Base-by-base conservation (phyloP, 2,888 invertebrate genomes). In the Oligia latruncula region DNA sequence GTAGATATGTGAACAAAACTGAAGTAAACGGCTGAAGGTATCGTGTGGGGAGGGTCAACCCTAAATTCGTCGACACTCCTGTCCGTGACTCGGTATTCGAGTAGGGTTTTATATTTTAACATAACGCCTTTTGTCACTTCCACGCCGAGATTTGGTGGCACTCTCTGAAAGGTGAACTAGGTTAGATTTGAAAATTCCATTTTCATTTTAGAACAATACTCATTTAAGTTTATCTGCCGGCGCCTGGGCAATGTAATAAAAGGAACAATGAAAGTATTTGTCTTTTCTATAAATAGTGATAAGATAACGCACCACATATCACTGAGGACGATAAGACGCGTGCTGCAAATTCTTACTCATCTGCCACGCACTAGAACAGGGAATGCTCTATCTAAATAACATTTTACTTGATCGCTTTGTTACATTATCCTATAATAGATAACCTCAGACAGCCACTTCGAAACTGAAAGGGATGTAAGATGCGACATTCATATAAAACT, bases 301-400 rank as follows among this genome's bases (percentile, higher is more conserved):
- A 91, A 91, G 91, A 92, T 90, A 89, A 72, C 77, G 80, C 72
- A 66, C 81, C 72, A 66, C 81, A 83, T 92, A 92, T 90, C 90
- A 88, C 82, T 80, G 84, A 82, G 77, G 68, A 80, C 64, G 92
- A 94, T 93, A 93, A 90, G 85, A 82, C 81, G 88, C 90, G 87
- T 90, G 89, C 85, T 89, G 87, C 85, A 77, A 92, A 92, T 90
- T 90, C 85, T 90, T 90, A 89, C 82, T 87, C 87, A 89, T 82
- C 73, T 49, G 40, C 68, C 84, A 84, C 74, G 82, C 70, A 85
- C 77, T 77, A 78, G 72, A 80, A 85, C 80, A 87, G 78, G 74
- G 80, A 49, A 79, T 58, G 80, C 77, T 78, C 79, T 86, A 74
- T 81, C 72, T 73, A 73, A 77, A 87, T 64, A 79, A 82, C 75